These are phyloP conservation scores for Ectemnius cavifrons DNA, from an alignment of 2,888 invertebrate species.

Conservation along the genomic window DNA sequence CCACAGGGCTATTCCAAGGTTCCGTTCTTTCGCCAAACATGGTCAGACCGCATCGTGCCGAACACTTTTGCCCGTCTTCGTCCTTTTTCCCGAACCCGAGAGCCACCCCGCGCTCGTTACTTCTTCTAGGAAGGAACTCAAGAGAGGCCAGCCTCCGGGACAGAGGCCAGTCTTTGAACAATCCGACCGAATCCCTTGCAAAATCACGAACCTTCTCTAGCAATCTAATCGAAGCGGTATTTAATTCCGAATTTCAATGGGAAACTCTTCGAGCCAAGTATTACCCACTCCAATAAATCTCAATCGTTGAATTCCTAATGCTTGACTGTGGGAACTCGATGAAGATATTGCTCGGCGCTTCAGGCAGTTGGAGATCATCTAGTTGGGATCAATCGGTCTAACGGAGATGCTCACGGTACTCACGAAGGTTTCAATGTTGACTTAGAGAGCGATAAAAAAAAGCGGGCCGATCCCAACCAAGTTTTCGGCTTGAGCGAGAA, in stretches of 20 bases:
- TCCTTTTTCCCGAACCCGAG: slow-evolving; percentile 43
- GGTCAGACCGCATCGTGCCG: slow-evolving; percentile 53
- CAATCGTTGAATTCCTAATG: not conserved
- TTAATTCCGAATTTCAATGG: not conserved
- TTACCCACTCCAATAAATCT: not conserved
- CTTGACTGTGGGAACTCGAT: not conserved
- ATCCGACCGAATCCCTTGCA: slow-evolving; percentile 13
- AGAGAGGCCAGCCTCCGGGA: slow-evolving; percentile 22
- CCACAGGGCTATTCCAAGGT: slow-evolving; percentile 45
- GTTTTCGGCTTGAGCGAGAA: slow-evolving; percentile 36
- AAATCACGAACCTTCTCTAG: not conserved
- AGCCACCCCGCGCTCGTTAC: slow-evolving; percentile 49
- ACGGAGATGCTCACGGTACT: not conserved
- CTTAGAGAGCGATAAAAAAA: slow-evolving; percentile 26
- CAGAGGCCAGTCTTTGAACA: slow-evolving; percentile 19
- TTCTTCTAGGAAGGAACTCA: slow-evolving; percentile 51
- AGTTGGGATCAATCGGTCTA: no score
- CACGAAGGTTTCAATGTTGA: not conserved
- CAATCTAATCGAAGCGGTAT: not conserved
- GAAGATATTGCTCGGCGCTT: not conserved
- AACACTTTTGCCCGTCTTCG: slow-evolving; percentile 48
- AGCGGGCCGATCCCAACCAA: slow-evolving; percentile 16
- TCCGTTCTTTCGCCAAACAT: slow-evolving; percentile 55
- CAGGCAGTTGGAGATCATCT: no score
- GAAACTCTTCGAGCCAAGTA: not conserved